phyloP scores from a whole-genome alignment of 2,888 invertebrate genomes.

The Ypsolopha scabrella region DNA sequence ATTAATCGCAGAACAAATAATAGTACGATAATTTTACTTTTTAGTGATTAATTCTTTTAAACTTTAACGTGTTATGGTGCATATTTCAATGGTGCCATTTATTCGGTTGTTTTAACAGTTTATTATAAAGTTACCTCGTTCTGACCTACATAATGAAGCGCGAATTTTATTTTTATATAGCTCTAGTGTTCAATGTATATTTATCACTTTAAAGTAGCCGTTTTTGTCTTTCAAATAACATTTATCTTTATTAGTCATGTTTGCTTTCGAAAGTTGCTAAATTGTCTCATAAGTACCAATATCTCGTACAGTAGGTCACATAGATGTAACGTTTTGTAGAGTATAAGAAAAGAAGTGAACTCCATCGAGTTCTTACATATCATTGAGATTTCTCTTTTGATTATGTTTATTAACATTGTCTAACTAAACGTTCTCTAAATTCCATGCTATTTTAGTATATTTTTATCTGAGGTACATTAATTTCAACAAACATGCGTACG shows the following conservation, averaged over 20 bases:
- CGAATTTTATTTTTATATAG: conserved; percentile 8
- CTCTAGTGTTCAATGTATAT: conserved; percentile 1
- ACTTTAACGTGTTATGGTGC: conserved; percentile 36
- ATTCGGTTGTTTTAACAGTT: conserved; percentile 59
- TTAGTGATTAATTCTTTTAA: background rate
- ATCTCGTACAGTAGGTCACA: conserved; percentile 12
- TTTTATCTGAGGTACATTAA: conserved; percentile 37
- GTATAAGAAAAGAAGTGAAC: conserved; percentile 54
- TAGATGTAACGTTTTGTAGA: conserved; percentile 64
- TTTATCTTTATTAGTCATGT: background rate
- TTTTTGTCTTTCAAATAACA: background rate
- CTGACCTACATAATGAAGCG: conserved; percentile 7
- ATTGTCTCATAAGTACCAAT: conserved; percentile 45
- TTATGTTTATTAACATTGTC: conserved; percentile 38
- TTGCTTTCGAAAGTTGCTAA: conserved; percentile 22
- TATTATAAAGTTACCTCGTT: conserved; percentile 45
- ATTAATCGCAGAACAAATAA: background rate
- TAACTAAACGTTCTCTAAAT: conserved; percentile 35
- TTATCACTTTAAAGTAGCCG: background rate
- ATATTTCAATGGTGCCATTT: conserved; percentile 59
- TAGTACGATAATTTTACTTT: background rate
- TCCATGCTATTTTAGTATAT: conserved; percentile 40
- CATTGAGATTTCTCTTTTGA: conserved; percentile 68
- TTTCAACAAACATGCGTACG: conserved; percentile 63
- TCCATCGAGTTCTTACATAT: conserved; percentile 67